Percentiles rank a stretch among this genome's conserved stretches.
These are phyloP conservation scores for Leptodactylus fallax DNA, from an alignment of 2,797 vertebrate genomes.

Conservation along the genomic window DNA sequence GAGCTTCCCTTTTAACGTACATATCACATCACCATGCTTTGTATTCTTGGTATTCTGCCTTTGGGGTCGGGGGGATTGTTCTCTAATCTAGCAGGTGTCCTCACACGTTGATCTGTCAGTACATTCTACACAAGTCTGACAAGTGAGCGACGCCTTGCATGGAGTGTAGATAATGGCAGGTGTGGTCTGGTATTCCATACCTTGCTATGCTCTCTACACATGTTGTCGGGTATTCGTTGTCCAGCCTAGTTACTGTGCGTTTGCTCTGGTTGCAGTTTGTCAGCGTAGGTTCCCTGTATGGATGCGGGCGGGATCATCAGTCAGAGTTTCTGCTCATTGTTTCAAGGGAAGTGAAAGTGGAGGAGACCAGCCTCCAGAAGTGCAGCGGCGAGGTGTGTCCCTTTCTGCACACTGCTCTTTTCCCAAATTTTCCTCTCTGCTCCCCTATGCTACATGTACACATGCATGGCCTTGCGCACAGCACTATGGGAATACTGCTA, in stretches of 20 bases:
- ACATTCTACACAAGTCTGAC: neutral
- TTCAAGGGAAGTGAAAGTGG: slow-evolving; percentile 92
- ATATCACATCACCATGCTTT: too few relatives aligned
- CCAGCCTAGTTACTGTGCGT: slow-evolving; percentile 61
- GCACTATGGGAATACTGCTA: slow-evolving; percentile 63
- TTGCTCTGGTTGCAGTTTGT: slow-evolving; percentile 96
- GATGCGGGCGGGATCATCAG: slow-evolving; percentile 90
- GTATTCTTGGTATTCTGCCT: neutral
- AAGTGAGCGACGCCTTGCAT: neutral
- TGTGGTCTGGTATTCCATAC: neutral
- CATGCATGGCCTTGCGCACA: slow-evolving; percentile 84
- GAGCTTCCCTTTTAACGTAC: too few relatives aligned
- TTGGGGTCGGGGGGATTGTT: neutral
- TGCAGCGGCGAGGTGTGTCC: slow-evolving; percentile 93
- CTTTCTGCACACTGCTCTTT: slow-evolving; percentile 72
- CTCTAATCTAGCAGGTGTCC: neutral
- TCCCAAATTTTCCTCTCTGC: neutral
- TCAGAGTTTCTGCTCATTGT: slow-evolving; percentile 98
- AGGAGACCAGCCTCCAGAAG: slow-evolving; percentile 90
- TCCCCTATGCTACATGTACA: slow-evolving; percentile 70
- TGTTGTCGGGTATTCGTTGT: neutral
- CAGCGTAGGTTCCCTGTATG: slow-evolving; percentile 86
- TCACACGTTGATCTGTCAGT: neutral
- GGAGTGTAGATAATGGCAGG: neutral
- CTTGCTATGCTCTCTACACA: too few relatives aligned